Base-by-base conservation (phyloP, 2,888 invertebrate species). In the Stenotaenia linearis region DNA sequence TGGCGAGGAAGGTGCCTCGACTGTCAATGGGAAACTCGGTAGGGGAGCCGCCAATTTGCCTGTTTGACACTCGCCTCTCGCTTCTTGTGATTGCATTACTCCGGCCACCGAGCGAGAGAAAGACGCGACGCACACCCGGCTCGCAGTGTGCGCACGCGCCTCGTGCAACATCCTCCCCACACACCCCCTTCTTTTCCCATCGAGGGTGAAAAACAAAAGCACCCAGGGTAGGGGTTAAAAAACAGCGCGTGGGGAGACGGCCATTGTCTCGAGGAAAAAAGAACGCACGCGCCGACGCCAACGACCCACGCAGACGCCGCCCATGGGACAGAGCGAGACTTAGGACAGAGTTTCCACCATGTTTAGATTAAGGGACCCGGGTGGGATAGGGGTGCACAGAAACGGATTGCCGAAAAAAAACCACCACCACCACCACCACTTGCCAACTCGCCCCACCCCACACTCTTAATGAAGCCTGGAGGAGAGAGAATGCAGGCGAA, bases 401-500 rank as follows among this genome's bases (percentile, higher is more conserved):
- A 45, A 45, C 45, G n/a, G n/a, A 18, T 45, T 45, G 45, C 45
- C 45, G 15, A 45, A 45, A 45, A 15, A 32, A 32, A 32, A 32
- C 32, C 32, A 32, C 45, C 45, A 45, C 18, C 45, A 45, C 12
- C 45, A 12, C 45, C 45, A 23, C 61, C 61, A 23, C 61, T 28
- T 61, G 12, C 61, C 61, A 23, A 25, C 25, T 25, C 61, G 28
- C 61, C 61, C 61, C 61, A 61, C 61, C 61, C 61, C 61, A 61
- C 61, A 61, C 61, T 61, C 61, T 61, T 61, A 75, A 75, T 75
- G 37, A 75, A 37, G 75, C 32, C 37, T 35, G 75, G 75, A 75
- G 75, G 75, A 75, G 75, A 75, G 75, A 75, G 37, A 75, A 75
- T 35, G 75, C 32, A 75, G 75, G 75, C 32, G 37, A 75, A 75